A percentile compares a stretch with the other conserved stretches of the same genome.
These are phyloP conservation scores for Alectura lathami DNA, from an alignment of 2,113 vertebrate species.

Conservation along the genomic window DNA sequence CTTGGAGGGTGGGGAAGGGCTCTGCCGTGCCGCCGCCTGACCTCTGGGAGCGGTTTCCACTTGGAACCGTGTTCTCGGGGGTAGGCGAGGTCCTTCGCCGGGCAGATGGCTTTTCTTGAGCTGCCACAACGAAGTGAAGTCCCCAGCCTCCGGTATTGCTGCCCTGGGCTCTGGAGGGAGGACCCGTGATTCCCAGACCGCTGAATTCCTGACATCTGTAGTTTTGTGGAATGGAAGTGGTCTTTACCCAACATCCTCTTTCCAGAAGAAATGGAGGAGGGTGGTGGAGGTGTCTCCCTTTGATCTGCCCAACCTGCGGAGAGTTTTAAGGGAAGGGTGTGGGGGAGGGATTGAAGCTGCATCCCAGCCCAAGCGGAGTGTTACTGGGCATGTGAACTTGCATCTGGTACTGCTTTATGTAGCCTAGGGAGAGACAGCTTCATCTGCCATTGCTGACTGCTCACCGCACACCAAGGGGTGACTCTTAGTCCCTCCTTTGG, in stretches of 20 bases:
- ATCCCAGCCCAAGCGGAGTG: not conserved
- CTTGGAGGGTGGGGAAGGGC: not conserved
- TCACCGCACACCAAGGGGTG: not conserved
- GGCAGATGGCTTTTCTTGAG: not conserved
- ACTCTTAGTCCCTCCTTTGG: not conserved
- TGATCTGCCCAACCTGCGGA: not conserved
- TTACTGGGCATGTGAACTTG: not conserved
- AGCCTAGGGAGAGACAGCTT: not conserved
- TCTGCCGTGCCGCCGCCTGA: not conserved
- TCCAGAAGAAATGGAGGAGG: not conserved
- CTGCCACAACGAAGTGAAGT: constrained; percentile 2
- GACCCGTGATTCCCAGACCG: not conserved
- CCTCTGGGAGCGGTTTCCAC: not conserved
- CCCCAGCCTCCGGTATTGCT: rapidly evolving
- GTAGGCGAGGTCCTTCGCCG: not conserved
- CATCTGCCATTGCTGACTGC: not conserved
- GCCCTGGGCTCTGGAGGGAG: not conserved
- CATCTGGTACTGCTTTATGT: not conserved
- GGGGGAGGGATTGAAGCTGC: not conserved
- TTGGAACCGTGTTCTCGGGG: not conserved
- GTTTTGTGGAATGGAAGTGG: not conserved
- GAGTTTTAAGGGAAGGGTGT: not conserved
- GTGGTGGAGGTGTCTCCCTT: not conserved
- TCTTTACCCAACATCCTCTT: not conserved
- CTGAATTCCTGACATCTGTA: not conserved